Evolutionary conservation across 2,888 invertebrate species (phyloP), one percentile per base, ranked within the genome.

Genomic region (Thyatira batis): DNA sequence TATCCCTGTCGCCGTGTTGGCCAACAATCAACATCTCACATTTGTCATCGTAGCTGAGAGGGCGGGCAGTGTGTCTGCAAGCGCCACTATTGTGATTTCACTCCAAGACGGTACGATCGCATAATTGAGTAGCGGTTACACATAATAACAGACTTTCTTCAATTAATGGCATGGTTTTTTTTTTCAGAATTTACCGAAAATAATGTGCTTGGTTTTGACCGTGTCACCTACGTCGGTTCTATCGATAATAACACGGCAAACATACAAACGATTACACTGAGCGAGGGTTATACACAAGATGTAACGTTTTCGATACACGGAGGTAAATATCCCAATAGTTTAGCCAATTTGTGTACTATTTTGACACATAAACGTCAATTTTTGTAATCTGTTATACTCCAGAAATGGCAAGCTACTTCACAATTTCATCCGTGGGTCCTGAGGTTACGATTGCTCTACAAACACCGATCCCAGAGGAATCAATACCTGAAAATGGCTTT

Each of bases 221-320:
- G 56, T 49, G 49, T 60, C 8, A 57, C 50, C 11, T 71, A 71
- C 50, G 25, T 61, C 1, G 71, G 71, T 17, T 17, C 57, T 0
- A 54, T 67, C 13, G 53, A 57, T 39, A 57, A 57, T 25, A 39
- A 56, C 43, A 27, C n/a, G 9, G 21, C 55, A 13, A 50, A 45
- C 3, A 39, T 65, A 20, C 56, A 57, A 9, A n/a, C 57, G 6
- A 65, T 67, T 2, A 50, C 49, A 6, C 58, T 67, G 2, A 58
- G 6, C 9, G 54, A 60, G 48, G 67, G 52, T 5, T 52, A 60
- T 50, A 55, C 56, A 9, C 1, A 55, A 4, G 53, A 62, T 27
- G 75, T 78, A 0, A 17, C 52, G 9, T 73, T 73, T 45, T 27
- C 44, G 0, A 45, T 75, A 52, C 50, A 56, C 8, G 76, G 75